Conservation (phyloP, 1,140 invertebrate genomes). For the Protaetia brevitarsis region DNA sequence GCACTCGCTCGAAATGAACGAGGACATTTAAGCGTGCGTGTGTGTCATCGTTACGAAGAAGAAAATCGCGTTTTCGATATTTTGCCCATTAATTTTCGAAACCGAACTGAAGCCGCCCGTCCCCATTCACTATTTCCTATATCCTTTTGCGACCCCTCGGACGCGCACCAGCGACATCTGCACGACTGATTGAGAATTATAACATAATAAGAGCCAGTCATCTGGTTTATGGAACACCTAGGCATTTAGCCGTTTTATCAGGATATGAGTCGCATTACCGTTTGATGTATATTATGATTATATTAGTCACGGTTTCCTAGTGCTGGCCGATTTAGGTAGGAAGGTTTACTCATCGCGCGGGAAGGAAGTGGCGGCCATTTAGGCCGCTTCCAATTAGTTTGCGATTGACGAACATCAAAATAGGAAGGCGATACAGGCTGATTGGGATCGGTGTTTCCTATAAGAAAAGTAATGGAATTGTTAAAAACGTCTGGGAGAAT, state of each 20-base stretch:
- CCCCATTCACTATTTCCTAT: background rate
- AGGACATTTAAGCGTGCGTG: background rate
- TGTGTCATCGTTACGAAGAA: background rate
- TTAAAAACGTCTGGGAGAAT: no score
- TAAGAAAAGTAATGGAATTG: no score
- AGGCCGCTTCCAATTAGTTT: no score
- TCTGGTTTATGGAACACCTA: background rate
- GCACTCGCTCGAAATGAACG: background rate
- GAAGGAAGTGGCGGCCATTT: no score
- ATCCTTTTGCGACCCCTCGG: constrained; percentile 13
- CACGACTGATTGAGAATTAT: constrained; percentile 5
- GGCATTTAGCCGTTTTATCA: no score
- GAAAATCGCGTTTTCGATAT: background rate
- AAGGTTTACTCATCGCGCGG: background rate
- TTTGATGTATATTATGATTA: background rate
- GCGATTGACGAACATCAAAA: no score
- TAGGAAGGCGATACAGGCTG: no score
- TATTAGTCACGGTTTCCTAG: background rate
- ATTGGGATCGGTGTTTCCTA: no score
- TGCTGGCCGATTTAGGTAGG: background rate
- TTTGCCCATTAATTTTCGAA: constrained; percentile 8
- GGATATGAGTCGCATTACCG: background rate
- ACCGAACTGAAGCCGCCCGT: background rate
- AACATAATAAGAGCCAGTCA: background rate
- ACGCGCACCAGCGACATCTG: background rate